phyloP scores from a whole-genome alignment of 2,888 invertebrate genomes.

The Platycheirus rosarum region DNA sequence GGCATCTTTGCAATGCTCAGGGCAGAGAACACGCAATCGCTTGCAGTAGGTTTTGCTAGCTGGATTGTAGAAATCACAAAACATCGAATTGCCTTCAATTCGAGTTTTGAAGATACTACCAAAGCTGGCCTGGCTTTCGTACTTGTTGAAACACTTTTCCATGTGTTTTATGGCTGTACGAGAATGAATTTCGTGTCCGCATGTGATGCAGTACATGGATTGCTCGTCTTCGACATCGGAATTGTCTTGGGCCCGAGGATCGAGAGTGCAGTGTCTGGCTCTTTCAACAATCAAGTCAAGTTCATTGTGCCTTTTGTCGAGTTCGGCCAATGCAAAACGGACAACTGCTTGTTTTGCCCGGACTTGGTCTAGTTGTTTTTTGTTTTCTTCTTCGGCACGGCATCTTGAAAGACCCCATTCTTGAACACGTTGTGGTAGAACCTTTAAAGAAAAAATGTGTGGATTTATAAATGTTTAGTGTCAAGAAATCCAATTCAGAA shows the following conservation, averaged over 20 bases:
- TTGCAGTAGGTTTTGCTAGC: constrained; percentile 97
- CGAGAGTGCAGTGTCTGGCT: constrained; percentile 88
- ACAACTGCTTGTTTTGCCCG: constrained; percentile 91
- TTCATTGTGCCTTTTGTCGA: constrained; percentile 90
- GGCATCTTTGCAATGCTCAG: constrained; percentile 97
- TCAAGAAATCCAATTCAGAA: no score
- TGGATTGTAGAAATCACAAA: constrained; percentile 97
- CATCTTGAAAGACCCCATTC: constrained; percentile 96
- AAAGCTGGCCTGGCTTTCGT: constrained; percentile 98
- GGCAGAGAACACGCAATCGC: constrained; percentile 95
- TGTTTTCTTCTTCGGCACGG: constrained; percentile 92
- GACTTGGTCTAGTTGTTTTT: constrained; percentile 87
- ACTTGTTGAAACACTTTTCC: constrained; percentile 99
- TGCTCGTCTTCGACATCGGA: constrained; percentile 86
- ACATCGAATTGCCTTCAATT: constrained; percentile 98
- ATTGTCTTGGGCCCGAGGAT: constrained; percentile 85
- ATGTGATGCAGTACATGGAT: constrained; percentile 97
- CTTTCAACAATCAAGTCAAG: constrained; percentile 91
- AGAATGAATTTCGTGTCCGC: constrained; percentile 97
- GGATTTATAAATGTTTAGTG: no score
- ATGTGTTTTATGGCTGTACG: constrained; percentile 96
- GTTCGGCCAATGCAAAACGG: constrained; percentile 89
- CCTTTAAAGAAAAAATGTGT: no score
- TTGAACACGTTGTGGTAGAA: constrained; percentile 94
- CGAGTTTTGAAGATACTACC: constrained; percentile 97